Conservation (phyloP, 2,888 invertebrate species). For the Aphodius sticticus region DNA sequence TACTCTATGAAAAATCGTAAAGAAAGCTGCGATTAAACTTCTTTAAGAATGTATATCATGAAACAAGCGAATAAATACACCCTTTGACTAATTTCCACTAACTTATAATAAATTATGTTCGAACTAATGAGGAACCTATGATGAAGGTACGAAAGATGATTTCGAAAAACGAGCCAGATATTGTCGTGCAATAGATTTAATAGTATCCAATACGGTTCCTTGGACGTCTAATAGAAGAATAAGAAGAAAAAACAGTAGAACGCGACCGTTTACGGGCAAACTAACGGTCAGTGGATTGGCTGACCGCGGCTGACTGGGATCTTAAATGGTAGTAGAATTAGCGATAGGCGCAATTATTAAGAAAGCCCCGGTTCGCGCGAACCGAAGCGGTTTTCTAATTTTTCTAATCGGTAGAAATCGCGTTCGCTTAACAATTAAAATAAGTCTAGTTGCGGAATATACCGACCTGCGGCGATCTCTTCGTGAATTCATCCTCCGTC, state of each 20-base stretch:
- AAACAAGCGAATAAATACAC: too few species aligned
- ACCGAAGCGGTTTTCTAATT: not conserved
- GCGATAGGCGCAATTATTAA: constrained; percentile 14
- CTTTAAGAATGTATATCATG: too few species aligned
- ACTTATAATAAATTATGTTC: too few species aligned
- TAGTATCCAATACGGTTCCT: not conserved
- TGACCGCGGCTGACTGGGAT: not conserved
- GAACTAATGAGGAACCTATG: too few species aligned
- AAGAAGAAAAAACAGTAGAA: not conserved
- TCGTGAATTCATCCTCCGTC: constrained; percentile 85
- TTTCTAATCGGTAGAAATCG: constrained; percentile 5
- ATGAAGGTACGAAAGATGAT: too few species aligned
- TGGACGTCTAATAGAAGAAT: not conserved
- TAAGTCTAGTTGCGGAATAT: not conserved
- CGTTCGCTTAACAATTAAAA: not conserved
- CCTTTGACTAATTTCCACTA: too few species aligned
- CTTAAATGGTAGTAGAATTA: not conserved
- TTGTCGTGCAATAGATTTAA: not conserved
- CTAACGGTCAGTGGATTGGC: not conserved
- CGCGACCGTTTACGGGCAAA: not conserved
- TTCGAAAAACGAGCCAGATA: not conserved
- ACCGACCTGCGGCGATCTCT: constrained; percentile 81
- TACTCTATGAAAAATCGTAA: too few species aligned
- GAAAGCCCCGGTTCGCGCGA: not conserved
- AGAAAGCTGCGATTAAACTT: too few species aligned